Conservation (phyloP, 2,113 vertebrate species). For the Athene noctua region DNA sequence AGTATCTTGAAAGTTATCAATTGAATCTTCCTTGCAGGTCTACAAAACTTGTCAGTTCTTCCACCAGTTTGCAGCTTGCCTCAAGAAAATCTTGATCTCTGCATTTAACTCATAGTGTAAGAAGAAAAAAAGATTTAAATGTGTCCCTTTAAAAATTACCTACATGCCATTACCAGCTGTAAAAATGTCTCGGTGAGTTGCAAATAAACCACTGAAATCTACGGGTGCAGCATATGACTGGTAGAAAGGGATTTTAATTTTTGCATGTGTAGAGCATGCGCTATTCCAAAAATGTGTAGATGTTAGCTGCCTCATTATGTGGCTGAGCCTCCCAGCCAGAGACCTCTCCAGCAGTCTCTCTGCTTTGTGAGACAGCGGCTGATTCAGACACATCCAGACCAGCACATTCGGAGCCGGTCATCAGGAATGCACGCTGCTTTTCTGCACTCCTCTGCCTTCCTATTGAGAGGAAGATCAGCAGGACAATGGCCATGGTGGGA, state of each 20-base stretch:
- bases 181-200: background rate
- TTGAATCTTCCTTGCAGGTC: background rate
- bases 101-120: background rate
- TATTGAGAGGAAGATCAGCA: constrained; percentile 32
- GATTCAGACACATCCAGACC: background rate
- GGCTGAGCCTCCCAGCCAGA: constrained; percentile 16
- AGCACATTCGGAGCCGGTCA: constrained; percentile 32
- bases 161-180: background rate
- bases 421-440: background rate
- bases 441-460: background rate
- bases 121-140: background rate
- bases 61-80: background rate
- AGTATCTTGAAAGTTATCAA: background rate
- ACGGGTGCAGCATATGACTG: background rate
- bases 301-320: constrained; percentile 62
- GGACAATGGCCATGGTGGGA: background rate
- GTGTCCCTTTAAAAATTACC: background rate
- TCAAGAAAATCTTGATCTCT: background rate
- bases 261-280: background rate
- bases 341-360: background rate
- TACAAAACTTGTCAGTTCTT: background rate
- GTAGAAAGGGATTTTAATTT: constrained; percentile 16
- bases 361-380: background rate
- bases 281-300: constrained; percentile 63
- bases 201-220: background rate